phyloP scores from a whole-genome alignment of 37 sponge, comb jelly and placozoan genomes.

The Axinella damicornis region DNA sequence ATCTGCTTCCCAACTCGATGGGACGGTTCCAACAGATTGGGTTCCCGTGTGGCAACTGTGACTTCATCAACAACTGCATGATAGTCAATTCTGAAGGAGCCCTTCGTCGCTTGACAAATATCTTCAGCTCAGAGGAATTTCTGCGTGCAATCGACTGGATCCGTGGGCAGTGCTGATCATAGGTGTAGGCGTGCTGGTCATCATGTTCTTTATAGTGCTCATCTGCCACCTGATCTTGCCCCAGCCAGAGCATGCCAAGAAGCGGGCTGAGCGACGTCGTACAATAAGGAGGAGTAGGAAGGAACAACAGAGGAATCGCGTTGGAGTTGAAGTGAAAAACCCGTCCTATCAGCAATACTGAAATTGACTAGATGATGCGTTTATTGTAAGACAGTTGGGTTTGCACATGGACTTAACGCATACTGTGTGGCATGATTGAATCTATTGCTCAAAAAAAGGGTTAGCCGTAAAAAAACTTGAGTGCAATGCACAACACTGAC shows the following conservation, averaged over 20 bases:
- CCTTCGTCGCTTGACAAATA: slow-evolving; percentile 7
- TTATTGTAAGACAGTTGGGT: too few relatives aligned
- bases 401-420: too few relatives aligned
- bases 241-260: slow-evolving; percentile 60
- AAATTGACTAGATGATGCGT: too few relatives aligned
- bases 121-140: slow-evolving; percentile 25
- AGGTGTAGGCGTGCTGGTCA: slow-evolving; percentile 60
- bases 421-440: too few relatives aligned
- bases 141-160: slow-evolving; percentile 30
- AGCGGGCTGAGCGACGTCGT: background rate
- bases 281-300: too few relatives aligned
- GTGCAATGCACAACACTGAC: too few relatives aligned
- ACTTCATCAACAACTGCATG: slow-evolving; percentile 62
- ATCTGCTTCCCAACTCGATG: background rate
- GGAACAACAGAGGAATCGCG: too few relatives aligned
- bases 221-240: slow-evolving; percentile 71
- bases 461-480: too few relatives aligned
- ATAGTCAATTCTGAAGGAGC: slow-evolving; percentile 26
- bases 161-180: slow-evolving; percentile 66
- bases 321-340: too few relatives aligned
- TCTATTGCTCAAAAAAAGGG: too few relatives aligned
- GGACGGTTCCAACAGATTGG: slow-evolving; percentile 41
- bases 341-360: too few relatives aligned
- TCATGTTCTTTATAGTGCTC: slow-evolving; percentile 73
- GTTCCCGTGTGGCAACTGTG: slow-evolving; percentile 75